These are phyloP conservation scores for Amblyopsis hoosieri DNA, from an alignment of 2,797 vertebrate species.

Conservation along the genomic window DNA sequence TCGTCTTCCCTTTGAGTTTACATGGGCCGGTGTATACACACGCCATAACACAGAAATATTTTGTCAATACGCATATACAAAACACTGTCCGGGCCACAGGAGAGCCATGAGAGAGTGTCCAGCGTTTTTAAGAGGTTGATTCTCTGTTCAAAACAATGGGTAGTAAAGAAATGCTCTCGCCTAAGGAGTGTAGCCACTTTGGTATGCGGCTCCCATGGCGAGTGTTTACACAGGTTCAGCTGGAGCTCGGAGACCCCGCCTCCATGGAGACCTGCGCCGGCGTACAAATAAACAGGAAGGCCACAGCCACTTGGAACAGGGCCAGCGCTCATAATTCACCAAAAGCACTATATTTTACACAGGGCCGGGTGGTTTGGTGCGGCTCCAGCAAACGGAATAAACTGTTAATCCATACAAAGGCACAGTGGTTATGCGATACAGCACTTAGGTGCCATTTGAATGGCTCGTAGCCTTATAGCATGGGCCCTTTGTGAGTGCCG, in stretches of 20 bases:
- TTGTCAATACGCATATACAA: constrained; percentile 77
- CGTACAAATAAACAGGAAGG: constrained; percentile 85
- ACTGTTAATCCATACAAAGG: constrained; percentile 69
- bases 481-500: constrained; percentile 32
- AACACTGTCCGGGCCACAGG: constrained; percentile 60
- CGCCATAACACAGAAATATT: constrained; percentile 79
- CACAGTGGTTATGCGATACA: constrained; percentile 54
- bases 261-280: constrained; percentile 71
- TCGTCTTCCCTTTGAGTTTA: constrained; percentile 68
- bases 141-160: constrained; percentile 74
- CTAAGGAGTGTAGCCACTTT: constrained; percentile 55
- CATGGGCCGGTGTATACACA: constrained; percentile 66
- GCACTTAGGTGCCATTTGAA: constrained; percentile 64
- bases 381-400: constrained; percentile 65
- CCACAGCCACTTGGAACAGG: constrained; percentile 71
- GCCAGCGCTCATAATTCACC: constrained; percentile 76
- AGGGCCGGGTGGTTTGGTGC: constrained; percentile 62
- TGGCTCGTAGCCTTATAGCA: constrained; percentile 49
- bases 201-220: constrained; percentile 45
- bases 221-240: constrained; percentile 76
- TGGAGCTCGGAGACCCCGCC: constrained; percentile 68
- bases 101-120: constrained; percentile 55
- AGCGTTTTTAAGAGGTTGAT: constrained; percentile 71
- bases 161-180: constrained; percentile 58
- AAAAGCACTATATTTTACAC: constrained; percentile 78